phyloP scores from a whole-genome alignment of 2,797 vertebrate genomes.

The Coracias cyanogaster region DNA sequence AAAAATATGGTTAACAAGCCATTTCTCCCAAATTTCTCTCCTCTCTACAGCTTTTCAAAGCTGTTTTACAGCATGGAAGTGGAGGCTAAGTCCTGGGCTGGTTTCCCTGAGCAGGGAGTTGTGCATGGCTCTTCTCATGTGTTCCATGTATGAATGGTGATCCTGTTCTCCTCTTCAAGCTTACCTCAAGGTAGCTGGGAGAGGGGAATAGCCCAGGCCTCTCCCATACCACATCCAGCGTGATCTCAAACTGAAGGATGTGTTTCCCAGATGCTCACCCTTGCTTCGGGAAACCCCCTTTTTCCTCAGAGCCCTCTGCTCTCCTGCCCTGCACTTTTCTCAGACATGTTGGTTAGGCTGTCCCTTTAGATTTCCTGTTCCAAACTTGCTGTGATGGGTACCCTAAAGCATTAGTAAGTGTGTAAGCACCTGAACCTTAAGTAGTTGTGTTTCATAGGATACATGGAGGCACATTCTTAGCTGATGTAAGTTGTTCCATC shows the following conservation, averaged over 20 bases:
- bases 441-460: neutral
- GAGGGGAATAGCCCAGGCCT: neutral
- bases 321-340: neutral
- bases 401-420: too few species aligned
- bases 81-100: neutral
- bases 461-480: neutral
- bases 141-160: neutral
- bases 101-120: neutral
- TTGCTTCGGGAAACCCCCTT: neutral
- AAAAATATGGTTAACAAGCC: neutral
- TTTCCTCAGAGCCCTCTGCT: neutral
- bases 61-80: neutral
- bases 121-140: neutral
- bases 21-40: neutral
- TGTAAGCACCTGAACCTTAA: neutral
- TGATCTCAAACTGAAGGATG: neutral
- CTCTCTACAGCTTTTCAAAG: neutral
- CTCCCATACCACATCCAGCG: neutral
- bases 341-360: constrained; percentile 47
- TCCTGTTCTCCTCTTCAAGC: neutral
- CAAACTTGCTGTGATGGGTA: too few species aligned
- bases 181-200: neutral
- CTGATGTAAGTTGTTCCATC: neutral
- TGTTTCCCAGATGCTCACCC: neutral
- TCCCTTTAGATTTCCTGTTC: constrained; percentile 43